Evolutionary conservation across 2,888 invertebrate genomes (phyloP).

Genomic region (Lochmaea crataegi): DNA sequence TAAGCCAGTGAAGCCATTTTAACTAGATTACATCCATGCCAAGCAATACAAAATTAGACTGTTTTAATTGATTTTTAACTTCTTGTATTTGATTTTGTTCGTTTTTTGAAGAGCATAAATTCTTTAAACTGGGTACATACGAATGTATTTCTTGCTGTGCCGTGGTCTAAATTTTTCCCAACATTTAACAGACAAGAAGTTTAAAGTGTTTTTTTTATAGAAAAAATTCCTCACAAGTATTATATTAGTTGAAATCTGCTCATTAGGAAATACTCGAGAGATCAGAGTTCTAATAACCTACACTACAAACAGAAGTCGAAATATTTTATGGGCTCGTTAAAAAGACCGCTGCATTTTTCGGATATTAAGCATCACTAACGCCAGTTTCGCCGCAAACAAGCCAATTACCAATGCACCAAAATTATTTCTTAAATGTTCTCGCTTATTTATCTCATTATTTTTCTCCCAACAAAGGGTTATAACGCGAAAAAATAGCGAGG

Average conservation of each 20-base stretch:
- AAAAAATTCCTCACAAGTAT: conserved; percentile 12
- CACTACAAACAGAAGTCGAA: conserved; percentile 42
- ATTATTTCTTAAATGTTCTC: conserved; percentile 41
- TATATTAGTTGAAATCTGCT: conserved; percentile 44
- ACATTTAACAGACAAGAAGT: not conserved
- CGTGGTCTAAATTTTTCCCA: not conserved
- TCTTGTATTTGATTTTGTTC: too few species aligned
- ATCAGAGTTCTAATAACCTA: conserved; percentile 45
- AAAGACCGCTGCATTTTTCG: conserved; percentile 50
- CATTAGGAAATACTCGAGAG: conserved; percentile 53
- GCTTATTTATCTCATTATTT: conserved; percentile 39
- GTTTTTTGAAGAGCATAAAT: too few species aligned
- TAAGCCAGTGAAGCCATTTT: too few species aligned
- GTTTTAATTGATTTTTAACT: too few species aligned
- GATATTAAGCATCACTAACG: conserved; percentile 42
- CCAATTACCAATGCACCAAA: conserved; percentile 40
- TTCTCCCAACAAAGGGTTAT: conserved; percentile 31
- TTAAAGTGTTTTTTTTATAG: too few species aligned
- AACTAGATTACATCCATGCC: too few species aligned
- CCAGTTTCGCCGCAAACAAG: conserved; percentile 25
- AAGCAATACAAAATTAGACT: too few species aligned
- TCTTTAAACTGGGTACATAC: too few species aligned
- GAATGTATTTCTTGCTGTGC: too few species aligned
- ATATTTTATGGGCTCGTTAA: conserved; percentile 52
- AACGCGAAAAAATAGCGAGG: conserved; percentile 29